A percentile compares a stretch with the other conserved stretches of the same genome.
Evolutionary conservation across 2,888 invertebrate species (phyloP).

Genomic region (Stramonita haemastoma): DNA sequence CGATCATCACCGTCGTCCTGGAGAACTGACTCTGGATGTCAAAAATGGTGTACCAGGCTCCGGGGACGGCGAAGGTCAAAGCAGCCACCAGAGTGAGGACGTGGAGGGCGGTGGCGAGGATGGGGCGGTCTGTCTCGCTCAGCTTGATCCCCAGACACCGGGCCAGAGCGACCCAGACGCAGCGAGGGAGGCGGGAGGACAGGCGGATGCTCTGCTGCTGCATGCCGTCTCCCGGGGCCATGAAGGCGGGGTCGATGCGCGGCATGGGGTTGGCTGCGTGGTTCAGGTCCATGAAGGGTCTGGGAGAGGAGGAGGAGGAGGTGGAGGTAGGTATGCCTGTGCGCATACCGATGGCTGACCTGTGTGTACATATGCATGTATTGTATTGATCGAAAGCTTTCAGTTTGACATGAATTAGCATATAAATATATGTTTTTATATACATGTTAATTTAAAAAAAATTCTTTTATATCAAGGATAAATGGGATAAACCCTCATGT

Average conservation of each 20-base stretch:
- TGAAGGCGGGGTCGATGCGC: neutral
- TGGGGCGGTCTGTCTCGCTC: slow-evolving; percentile 61
- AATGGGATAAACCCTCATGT: no score
- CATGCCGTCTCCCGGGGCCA: slow-evolving; percentile 43
- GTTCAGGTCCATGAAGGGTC: neutral
- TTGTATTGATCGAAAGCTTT: no score
- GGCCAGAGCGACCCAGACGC: slow-evolving; percentile 74
- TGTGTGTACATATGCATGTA: neutral
- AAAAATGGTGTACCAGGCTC: slow-evolving; percentile 70
- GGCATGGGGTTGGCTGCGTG: neutral
- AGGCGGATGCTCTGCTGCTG: slow-evolving; percentile 55
- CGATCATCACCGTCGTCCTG: slow-evolving; percentile 73
- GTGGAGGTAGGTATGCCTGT: neutral
- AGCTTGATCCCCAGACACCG: slow-evolving; percentile 59
- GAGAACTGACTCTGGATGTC: slow-evolving; percentile 73
- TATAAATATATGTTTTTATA: no score
- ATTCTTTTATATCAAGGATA: no score
- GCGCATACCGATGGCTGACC: neutral
- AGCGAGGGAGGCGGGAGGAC: slow-evolving; percentile 72
- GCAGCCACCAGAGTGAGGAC: slow-evolving; percentile 68
- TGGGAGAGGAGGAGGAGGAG: neutral
- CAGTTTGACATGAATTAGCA: no score
- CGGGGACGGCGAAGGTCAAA: slow-evolving; percentile 66
- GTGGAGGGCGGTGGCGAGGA: slow-evolving; percentile 71
- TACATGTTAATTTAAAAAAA: no score